Evolutionary conservation across 2,797 vertebrate species (phyloP).

Genomic region (Syndactyla subalaris): DNA sequence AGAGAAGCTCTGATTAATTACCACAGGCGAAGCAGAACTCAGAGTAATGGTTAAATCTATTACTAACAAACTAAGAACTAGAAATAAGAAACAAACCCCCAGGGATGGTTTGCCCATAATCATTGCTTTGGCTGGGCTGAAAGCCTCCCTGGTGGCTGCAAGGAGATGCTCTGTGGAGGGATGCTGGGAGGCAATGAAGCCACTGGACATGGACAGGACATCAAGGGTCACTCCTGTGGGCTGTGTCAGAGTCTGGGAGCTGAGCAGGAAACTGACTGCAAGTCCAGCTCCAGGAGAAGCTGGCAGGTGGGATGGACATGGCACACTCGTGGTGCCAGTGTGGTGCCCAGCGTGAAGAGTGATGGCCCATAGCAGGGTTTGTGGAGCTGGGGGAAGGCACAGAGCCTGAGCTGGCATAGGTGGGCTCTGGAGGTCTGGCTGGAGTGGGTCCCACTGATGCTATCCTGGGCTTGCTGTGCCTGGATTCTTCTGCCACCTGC

Average conservation of each 20-base stretch:
- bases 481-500: not conserved
- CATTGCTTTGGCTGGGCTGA: not conserved
- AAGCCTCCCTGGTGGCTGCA: not conserved
- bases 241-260: not conserved
- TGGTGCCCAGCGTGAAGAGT: not conserved
- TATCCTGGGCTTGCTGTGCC: not conserved
- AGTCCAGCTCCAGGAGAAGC: fast-evolving
- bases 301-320: fast-evolving
- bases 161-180: not conserved
- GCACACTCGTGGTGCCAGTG: fast-evolving
- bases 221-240: not conserved
- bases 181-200: not conserved
- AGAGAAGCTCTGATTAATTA: too few relatives aligned
- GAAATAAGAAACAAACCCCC: too few relatives aligned
- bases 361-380: not conserved
- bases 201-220: fast-evolving
- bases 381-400: not conserved
- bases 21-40: too few relatives aligned
- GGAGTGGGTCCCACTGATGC: fast-evolving
- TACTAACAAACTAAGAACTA: too few relatives aligned
- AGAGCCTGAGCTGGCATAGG: not conserved
- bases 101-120: too few relatives aligned
- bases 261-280: not conserved
- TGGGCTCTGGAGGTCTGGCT: not conserved
- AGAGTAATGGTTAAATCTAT: too few relatives aligned